A percentile compares a stretch with the other conserved stretches of the same genome.
phyloP scores from a whole-genome alignment of 2,888 invertebrate species.

The Catotricha subobsoleta region DNA sequence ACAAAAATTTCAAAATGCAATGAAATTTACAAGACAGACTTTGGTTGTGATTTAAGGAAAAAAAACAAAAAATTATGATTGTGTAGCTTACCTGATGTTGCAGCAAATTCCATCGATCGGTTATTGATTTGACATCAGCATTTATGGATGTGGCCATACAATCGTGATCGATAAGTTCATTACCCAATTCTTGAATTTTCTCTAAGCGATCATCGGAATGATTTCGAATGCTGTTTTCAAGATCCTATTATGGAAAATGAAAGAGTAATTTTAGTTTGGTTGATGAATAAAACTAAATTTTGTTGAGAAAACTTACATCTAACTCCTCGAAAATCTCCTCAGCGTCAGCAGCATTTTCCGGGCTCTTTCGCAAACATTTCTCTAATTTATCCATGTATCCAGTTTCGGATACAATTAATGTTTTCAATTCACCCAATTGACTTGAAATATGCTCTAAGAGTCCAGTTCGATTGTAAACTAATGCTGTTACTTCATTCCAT shows the following conservation, averaged over 20 bases:
- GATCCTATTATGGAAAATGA: conserved; percentile 37
- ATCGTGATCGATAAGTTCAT: conserved; percentile 52
- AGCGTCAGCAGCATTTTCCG: conserved; percentile 61
- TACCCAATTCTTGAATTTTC: conserved; percentile 57
- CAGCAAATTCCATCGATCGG: conserved; percentile 45
- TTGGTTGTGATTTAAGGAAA: too few relatives aligned
- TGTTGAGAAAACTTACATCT: conserved; percentile 41
- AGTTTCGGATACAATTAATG: conserved; percentile 49
- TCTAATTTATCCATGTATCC: conserved; percentile 68
- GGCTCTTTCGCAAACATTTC: conserved; percentile 50
- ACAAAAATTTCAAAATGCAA: conserved; percentile 3
- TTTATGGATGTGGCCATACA: conserved; percentile 53
- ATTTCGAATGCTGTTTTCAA: conserved; percentile 62
- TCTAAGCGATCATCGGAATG: conserved; percentile 53
- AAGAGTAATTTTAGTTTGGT: background rate
- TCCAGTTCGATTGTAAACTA: conserved; percentile 47
- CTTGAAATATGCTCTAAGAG: conserved; percentile 55
- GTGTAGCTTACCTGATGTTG: conserved; percentile 40
- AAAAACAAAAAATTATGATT: background rate
- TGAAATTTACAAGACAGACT: too few relatives aligned
- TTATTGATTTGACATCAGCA: conserved; percentile 44
- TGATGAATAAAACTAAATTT: background rate
- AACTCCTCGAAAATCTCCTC: conserved; percentile 84
- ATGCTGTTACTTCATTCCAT: conserved; percentile 51
- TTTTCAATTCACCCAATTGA: conserved; percentile 60